These are phyloP conservation scores for Aphidoletes aphidimyza DNA, from an alignment of 2,888 invertebrate species.

Conservation along the genomic window DNA sequence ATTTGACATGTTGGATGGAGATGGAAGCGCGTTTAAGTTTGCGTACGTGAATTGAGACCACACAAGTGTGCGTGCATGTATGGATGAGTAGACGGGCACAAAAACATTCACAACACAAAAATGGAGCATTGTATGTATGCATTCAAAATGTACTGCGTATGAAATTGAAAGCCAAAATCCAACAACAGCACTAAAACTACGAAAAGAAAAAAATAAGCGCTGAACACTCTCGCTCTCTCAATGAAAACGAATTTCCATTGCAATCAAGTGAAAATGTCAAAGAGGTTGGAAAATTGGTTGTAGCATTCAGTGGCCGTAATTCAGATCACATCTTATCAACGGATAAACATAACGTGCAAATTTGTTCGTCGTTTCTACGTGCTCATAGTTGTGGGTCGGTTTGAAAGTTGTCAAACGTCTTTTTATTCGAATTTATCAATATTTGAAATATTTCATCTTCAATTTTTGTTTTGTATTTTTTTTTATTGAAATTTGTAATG, in stretches of 20 bases:
- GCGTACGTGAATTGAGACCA: neutral
- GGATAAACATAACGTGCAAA: constrained; percentile 6
- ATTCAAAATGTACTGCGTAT: too few relatives aligned
- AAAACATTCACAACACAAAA: too few relatives aligned
- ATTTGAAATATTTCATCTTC: neutral
- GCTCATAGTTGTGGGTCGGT: neutral
- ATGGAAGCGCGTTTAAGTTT: neutral
- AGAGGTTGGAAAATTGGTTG: neutral
- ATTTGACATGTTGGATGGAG: neutral
- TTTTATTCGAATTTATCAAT: neutral
- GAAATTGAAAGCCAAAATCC: too few relatives aligned
- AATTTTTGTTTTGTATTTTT: neutral
- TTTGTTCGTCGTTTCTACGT: neutral
- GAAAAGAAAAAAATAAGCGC: too few relatives aligned
- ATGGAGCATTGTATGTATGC: too few relatives aligned
- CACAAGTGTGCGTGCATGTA: too few relatives aligned
- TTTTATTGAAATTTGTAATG: neutral
- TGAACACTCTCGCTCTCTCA: too few relatives aligned
- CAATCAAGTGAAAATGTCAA: neutral
- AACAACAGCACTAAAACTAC: too few relatives aligned
- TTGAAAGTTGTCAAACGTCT: neutral
- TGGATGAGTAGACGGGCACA: too few relatives aligned
- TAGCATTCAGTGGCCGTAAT: neutral
- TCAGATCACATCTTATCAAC: constrained; percentile 14
- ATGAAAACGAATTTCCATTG: neutral